Evolutionary conservation across 2,113 vertebrate species (phyloP), one percentile per base, ranked within the genome.

Genomic region (Passer domesticus): DNA sequence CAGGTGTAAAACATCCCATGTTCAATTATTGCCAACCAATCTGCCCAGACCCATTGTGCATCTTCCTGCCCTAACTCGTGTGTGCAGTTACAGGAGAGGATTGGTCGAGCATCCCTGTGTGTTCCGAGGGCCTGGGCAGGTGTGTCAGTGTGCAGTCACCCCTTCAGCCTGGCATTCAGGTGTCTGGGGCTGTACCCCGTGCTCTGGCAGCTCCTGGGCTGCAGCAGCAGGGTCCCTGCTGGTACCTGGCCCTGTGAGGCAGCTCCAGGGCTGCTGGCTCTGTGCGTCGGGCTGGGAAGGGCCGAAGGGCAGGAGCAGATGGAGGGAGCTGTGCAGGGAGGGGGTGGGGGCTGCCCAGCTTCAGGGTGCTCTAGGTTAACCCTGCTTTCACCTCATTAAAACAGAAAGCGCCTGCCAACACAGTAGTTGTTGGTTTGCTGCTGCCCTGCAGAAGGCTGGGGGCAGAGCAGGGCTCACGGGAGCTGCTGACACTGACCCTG

Each of bases 111-210:
- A 14, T 43, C 63, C 11, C 39, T 72, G 46, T 22, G 59, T 90
- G 62, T 76, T 85, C 60, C 2, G 1, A 47, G 58, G 52, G 24
- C 31, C 70, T 80, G 5, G 1, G 62, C 74, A 49, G 74, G 46
- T 58, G 79, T 68, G 70, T 28, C 23, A 2, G 46, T 7, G 46
- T 62, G 50, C 46, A 70, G 0, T 60, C 31, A 20, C 31, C 75
- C 56, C 1, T 0, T 13, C 85, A 87, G 66, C 2, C 44, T 0
- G 7, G 3, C 41, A 44, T n/a, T 55, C 4, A 4, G 3, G 12
- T 79, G 37, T 47, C 67, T 19, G n/a, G 24, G 50, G 37, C 73
- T 68, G 39, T 15, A 6, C 46, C 15, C 16, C 27, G 31, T 22
- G 72, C 1, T 41, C 31, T 55, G 43, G 2, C 3, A 6, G 44